Conservation (phyloP, 2,113 vertebrate genomes). For the Apodemus sylvaticus region DNA sequence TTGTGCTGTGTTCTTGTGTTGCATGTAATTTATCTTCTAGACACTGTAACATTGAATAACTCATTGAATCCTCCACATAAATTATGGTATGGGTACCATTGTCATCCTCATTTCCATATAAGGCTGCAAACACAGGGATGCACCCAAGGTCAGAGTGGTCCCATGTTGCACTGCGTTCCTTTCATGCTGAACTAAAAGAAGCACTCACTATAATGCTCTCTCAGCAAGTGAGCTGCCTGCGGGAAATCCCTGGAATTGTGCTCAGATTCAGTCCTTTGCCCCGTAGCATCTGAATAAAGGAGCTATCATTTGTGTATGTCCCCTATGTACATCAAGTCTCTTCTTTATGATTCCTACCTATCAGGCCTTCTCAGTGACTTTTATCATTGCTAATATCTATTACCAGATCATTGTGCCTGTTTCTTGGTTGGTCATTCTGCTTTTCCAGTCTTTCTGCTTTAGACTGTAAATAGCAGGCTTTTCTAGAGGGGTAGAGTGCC, state of each 20-base stretch:
- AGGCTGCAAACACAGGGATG: neutral
- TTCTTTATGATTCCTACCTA: neutral
- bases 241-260: neutral
- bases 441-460: slow-evolving; percentile 3
- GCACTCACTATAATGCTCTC: neutral
- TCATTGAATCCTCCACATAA: slow-evolving; percentile 7
- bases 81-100: neutral
- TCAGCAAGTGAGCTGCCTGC: neutral
- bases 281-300: neutral
- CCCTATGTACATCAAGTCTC: neutral
- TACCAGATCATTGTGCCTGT: neutral
- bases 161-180: neutral
- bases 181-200: neutral
- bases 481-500: neutral
- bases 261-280: neutral
- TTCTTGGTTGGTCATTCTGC: neutral
- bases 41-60: slow-evolving; percentile 18
- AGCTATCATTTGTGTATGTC: neutral
- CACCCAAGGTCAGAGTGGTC: neutral
- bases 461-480: neutral
- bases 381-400: neutral
- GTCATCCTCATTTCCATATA: neutral
- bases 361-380: neutral
- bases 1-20: neutral
- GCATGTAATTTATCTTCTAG: neutral